Evolutionary conservation across 2,113 vertebrate genomes (phyloP), one percentile per base, ranked within the genome.

Genomic region (Acrocephalus kingi): DNA sequence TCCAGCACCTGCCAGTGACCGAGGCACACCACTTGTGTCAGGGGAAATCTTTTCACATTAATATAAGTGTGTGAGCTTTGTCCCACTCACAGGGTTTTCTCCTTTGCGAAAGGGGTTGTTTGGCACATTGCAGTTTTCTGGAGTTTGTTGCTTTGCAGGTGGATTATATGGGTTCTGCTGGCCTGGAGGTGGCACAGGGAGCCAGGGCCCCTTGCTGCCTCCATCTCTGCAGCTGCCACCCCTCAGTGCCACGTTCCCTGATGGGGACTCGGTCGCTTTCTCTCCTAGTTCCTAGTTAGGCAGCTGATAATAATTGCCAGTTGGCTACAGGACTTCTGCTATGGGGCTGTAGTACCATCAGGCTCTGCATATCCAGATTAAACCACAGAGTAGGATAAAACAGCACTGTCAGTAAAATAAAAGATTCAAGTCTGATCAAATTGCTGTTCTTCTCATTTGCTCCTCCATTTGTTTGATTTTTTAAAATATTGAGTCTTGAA

Each of bases 341-440:
- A 0, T 1, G 1, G 49, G n/a, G 13, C 52, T 87, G 13, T 19
- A 41, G 35, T 25, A 46, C 28, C 0, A 0, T 51, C 58, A 48
- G 10, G n/a, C 45, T 77, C 37, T 78, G 59, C 21, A 9, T 58
- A 58, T 33, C 39, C 64, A 33, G 31, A 24, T 15, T 35, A 39
- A 28, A 28, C 63, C 0, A 1, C 0, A 0, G 39, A 63, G 45
- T 10, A 33, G 43, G 45, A 21, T 2, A 64, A 33, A 67, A 39
- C 7, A 25, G 45, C 25, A 11, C 25, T 55, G 30, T n/a, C 52
- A 75, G 15, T 78, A 43, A 75, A 88, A 61, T 2, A 22, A n/a
- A 85, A 64, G 1, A 46, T 30, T 39, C 14, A 59, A 71, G 27
- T 41, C 46, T 61, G 45, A 73, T 54, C 1, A 3, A 73, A 55